Evolutionary conservation across 2,888 invertebrate genomes (phyloP).

Genomic region (Rhimphoctona megacephalus): DNA sequence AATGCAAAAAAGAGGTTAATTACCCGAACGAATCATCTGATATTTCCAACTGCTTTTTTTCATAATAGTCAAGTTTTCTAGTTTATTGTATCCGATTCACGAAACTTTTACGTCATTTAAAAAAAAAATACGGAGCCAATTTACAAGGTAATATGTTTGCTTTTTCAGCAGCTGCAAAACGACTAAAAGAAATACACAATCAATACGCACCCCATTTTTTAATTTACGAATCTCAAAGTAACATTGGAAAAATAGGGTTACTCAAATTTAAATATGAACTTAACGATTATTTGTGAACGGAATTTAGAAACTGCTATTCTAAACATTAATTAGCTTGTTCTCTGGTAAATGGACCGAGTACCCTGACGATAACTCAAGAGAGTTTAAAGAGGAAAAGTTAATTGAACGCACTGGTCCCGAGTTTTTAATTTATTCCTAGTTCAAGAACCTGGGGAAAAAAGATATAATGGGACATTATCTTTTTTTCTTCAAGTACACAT

Average conservation of each 20-base stretch:
- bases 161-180: neutral
- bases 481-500: neutral
- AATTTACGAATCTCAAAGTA: neutral
- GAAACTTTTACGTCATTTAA: neutral
- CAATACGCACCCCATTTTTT: neutral
- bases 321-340: neutral
- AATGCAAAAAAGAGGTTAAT: conserved; percentile 57
- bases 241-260: neutral
- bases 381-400: conserved; percentile 9
- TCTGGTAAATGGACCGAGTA: neutral
- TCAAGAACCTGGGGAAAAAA: neutral
- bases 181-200: too few relatives aligned
- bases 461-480: neutral
- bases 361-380: neutral
- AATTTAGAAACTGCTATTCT: neutral
- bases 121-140: neutral
- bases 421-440: conserved; percentile 13
- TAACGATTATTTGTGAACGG: neutral
- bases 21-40: conserved; percentile 57
- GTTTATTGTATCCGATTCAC: neutral
- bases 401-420: conserved; percentile 4
- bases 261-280: neutral
- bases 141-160: neutral
- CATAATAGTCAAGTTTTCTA: conserved; percentile 8
- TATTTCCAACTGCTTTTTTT: conserved; percentile 48